These are phyloP conservation scores for Muscicapa comitata DNA, from an alignment of 2,797 vertebrate species.

Conservation along the genomic window DNA sequence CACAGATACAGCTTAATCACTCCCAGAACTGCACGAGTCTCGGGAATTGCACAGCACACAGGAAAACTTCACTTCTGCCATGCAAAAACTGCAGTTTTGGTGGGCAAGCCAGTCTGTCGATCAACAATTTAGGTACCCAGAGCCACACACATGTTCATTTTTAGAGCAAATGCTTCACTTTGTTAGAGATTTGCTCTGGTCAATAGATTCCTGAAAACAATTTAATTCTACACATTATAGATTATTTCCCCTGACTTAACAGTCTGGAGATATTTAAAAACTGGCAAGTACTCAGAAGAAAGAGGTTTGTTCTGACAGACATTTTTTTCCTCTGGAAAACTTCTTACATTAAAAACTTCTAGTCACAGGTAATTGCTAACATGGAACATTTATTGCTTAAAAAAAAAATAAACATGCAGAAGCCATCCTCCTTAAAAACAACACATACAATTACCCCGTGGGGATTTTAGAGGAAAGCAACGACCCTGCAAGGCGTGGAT, in stretches of 20 bases:
- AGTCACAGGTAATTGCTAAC: neutral
- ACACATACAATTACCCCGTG: neutral
- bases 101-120: neutral
- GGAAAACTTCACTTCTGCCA: neutral
- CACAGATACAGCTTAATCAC: conserved; percentile 17
- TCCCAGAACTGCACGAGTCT: neutral
- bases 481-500: neutral
- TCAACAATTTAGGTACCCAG: neutral
- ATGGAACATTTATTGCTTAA: neutral
- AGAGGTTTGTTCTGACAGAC: neutral
- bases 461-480: neutral
- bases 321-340: neutral
- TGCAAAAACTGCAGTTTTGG: neutral
- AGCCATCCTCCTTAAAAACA: neutral
- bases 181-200: neutral
- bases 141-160: neutral
- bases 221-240: neutral
- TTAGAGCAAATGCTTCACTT: neutral
- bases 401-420: conserved; percentile 37
- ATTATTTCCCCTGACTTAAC: neutral
- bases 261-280: neutral
- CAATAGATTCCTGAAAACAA: neutral
- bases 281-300: neutral
- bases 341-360: neutral
- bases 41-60: neutral